These are phyloP conservation scores for Abrostola tripartita DNA, from an alignment of 2,888 invertebrate species.

Conservation along the genomic window DNA sequence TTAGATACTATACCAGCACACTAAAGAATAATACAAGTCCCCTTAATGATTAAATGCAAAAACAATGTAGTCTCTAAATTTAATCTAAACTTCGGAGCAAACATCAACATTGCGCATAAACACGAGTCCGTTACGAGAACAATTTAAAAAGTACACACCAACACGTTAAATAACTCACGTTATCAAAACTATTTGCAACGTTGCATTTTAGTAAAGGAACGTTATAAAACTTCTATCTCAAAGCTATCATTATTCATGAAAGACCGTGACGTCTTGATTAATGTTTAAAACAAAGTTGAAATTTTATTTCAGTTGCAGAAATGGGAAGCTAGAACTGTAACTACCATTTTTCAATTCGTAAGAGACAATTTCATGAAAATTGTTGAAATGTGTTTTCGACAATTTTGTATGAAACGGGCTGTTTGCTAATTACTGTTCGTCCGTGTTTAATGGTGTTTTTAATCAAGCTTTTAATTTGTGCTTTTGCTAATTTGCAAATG, in stretches of 20 bases:
- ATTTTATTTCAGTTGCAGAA: constrained; percentile 63
- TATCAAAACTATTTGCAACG: constrained; percentile 54
- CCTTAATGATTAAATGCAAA: too few species aligned
- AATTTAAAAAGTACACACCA: constrained; percentile 9
- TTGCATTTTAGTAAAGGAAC: constrained; percentile 52
- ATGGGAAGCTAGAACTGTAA: constrained; percentile 43
- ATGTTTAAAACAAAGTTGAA: constrained; percentile 69
- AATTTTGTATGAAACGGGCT: constrained; percentile 20
- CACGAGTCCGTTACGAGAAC: too few species aligned
- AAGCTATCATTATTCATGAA: constrained; percentile 71
- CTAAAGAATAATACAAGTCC: too few species aligned
- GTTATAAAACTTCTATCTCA: constrained; percentile 53
- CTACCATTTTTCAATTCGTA: constrained; percentile 56
- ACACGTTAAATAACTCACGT: constrained; percentile 33
- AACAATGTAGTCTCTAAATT: too few species aligned
- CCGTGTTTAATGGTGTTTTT: constrained; percentile 21
- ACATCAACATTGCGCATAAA: neutral
- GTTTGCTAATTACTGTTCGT: constrained; percentile 42
- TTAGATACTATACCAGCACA: too few species aligned
- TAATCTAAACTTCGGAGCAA: neutral
- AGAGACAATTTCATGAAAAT: constrained; percentile 53
- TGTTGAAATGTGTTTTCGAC: constrained; percentile 44
- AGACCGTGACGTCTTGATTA: constrained; percentile 68
- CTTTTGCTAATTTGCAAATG: constrained; percentile 10
- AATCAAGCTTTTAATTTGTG: constrained; percentile 38